Base-by-base conservation (phyloP, 2,888 invertebrate species). In the Doris montereyensis region DNA sequence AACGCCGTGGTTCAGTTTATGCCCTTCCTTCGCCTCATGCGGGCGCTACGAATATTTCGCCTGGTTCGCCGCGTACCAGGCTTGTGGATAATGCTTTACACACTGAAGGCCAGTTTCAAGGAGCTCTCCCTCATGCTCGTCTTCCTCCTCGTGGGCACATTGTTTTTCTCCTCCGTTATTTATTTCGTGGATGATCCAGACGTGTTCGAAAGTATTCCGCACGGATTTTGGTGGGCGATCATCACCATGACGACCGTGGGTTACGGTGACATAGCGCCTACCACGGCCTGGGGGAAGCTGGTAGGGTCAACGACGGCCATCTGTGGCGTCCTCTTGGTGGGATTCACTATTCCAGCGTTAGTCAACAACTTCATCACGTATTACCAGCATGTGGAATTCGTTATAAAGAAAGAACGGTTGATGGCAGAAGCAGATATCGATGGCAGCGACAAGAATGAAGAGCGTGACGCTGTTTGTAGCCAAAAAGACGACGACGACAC, bases 181-280 rank as follows among this genome's bases (percentile, higher is more conserved):
- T 89, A 86, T 82, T 88, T 85, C 80, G 88, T 87, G 13, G 89
- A 90, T 30, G 86, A 87, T 72, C 80, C 79, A 21, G 75, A 81
- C 26, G 76, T 79, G 0, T 89, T 89, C 76, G 81, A 81, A 3
- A 87, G 85, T 78, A 89, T 89, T 52, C 89, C 89, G 0, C 83
- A 85, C 75, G 83, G 85, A 17, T 88, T 90, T 78, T 89, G 89
- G 89, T 89, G 89, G 89, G 87, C 88, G 0, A 77, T 89, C 1
- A 85, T 89, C 34, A 89, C 89, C 78, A 89, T 89, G 89, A 89
- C 89, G 60, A 89, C 89, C 0, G 89, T 89, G 4, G 89, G 89
- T 0, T 89, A 89, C 81, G 89, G 89, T 0, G 89, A 89, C 73
- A 87, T 88, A 85, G 84, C 85, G 30, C 89, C 89, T 0, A 78